Conservation (phyloP, 1,140 invertebrate species). For the Euura saliciscinereae region DNA sequence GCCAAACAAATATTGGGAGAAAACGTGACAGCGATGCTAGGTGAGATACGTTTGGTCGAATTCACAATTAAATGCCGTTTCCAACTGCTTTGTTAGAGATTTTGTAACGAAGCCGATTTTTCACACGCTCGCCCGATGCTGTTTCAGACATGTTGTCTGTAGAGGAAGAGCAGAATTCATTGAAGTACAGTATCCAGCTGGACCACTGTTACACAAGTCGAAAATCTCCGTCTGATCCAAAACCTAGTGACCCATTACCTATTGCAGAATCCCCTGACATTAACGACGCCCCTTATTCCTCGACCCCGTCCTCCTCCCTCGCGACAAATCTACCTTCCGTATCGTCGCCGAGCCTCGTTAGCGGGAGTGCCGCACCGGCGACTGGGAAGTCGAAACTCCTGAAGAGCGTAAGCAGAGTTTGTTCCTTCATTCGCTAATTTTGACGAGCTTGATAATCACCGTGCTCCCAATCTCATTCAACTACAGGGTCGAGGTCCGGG, state of each 20-base stretch:
- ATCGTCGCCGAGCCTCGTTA: not conserved
- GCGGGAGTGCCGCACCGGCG: not conserved
- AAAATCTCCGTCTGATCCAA: constrained; percentile 48
- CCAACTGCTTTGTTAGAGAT: constrained; percentile 10
- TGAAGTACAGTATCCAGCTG: constrained; percentile 52
- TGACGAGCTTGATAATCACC: not conserved
- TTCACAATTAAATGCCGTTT: not conserved
- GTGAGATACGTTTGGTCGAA: constrained; percentile 32
- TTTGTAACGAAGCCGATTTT: constrained; percentile 23
- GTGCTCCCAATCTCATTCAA: not conserved
- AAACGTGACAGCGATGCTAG: constrained; percentile 63
- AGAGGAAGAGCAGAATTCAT: constrained; percentile 54
- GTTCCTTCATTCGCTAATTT: not conserved
- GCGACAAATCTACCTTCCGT: not conserved
- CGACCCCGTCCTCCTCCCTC: constrained; percentile 21
- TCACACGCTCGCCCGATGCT: not conserved
- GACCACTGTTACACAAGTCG: constrained; percentile 60
- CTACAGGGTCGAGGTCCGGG: constrained; percentile 25
- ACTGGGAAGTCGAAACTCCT: not conserved
- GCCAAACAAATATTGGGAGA: constrained; percentile 66
- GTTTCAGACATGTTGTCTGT: constrained; percentile 55
- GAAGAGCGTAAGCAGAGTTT: not conserved
- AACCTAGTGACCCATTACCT: constrained; percentile 48
- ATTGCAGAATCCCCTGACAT: constrained; percentile 41
- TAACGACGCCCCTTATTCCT: constrained; percentile 35